Conservation (phyloP, 1,140 invertebrate species). For the Calephelis virginiensis region DNA sequence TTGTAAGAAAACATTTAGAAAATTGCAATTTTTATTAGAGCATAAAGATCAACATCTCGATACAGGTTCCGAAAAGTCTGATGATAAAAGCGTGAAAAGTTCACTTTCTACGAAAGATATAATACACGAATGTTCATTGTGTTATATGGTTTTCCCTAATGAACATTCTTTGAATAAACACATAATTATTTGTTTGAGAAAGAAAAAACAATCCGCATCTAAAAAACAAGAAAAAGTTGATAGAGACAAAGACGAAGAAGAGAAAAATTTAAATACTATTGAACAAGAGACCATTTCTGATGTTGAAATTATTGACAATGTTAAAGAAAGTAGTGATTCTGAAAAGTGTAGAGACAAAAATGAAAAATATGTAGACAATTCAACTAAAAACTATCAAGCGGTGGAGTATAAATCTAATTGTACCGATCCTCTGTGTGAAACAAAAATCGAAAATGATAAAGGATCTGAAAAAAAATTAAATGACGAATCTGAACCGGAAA, state of each 20-base stretch:
- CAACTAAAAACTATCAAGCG: conserved; percentile 20
- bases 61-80: conserved; percentile 65
- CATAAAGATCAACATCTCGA: conserved; percentile 75
- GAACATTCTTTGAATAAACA: conserved; percentile 75
- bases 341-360: conserved; percentile 20
- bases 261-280: conserved; percentile 19
- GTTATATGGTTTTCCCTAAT: conserved; percentile 78
- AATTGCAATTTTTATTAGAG: conserved; percentile 69
- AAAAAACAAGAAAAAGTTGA: conserved; percentile 36
- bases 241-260: conserved; percentile 26
- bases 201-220: conserved; percentile 60
- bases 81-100: conserved; percentile 66
- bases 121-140: conserved; percentile 75
- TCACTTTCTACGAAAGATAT: conserved; percentile 71
- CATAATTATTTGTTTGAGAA: conserved; percentile 60
- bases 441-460: conserved; percentile 11
- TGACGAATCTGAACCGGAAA: conserved; percentile 15
- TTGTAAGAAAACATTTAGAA: conserved; percentile 74
- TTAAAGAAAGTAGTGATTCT: conserved; percentile 24
- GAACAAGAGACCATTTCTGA: not conserved
- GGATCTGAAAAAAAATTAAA: not conserved
- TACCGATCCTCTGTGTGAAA: conserved; percentile 3
- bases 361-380: conserved; percentile 20
- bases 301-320: conserved; percentile 14
- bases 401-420: conserved; percentile 12